Base-by-base conservation (phyloP, 2,113 vertebrate species). In the Ibidorhyncha struthersii region DNA sequence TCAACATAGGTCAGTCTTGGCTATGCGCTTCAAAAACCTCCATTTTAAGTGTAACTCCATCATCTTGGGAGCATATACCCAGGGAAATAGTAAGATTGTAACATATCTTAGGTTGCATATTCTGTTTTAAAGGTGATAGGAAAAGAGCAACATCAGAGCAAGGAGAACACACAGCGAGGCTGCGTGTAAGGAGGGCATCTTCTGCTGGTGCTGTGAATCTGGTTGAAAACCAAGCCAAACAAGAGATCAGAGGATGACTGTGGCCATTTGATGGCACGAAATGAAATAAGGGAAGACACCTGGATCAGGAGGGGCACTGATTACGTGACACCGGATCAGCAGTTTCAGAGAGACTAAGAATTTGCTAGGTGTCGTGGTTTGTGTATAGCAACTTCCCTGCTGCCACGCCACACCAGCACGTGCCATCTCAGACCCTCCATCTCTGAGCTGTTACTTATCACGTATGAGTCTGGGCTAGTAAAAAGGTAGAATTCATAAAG, bases 401-500 rank as follows among this genome's bases (percentile, higher is more conserved):
- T 93, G 59, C 41, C 47, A 7, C 59, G 81, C 43, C 55, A 70
- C 38, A 47, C 2, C 38, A 26, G n/a, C 0, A 8, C 11, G 38
- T 40, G 14, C 36, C 32, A 41, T 9, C 49, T 47, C 62, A 70
- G 81, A 30, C 25, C n/a, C 45, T 74, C 73, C 63, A 55, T 22
- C 73, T 73, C 82, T 5, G 23, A 73, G 36, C 43, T 61, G 47
- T 6, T 56, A 36, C 34, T 38, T 27, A 14, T 0, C 61, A 63
- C 0, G 0, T 56, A 49, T 2, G 8, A 91, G 80, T 38, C 29
- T 0, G 0, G 29, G 27, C 25, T 55, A 69, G 55, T 49, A 62
- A 72, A 82, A 82, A 47, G 7, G 36, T 13, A 53, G 55, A 82
- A 80, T 40, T 79, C 36, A 67, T 26, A 49, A 88, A 82, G 66